A percentile compares a stretch with the other conserved stretches of the same genome.
Evolutionary conservation across 2,113 vertebrate species (phyloP).

Genomic region (Ictidomys tridecemlineatus): DNA sequence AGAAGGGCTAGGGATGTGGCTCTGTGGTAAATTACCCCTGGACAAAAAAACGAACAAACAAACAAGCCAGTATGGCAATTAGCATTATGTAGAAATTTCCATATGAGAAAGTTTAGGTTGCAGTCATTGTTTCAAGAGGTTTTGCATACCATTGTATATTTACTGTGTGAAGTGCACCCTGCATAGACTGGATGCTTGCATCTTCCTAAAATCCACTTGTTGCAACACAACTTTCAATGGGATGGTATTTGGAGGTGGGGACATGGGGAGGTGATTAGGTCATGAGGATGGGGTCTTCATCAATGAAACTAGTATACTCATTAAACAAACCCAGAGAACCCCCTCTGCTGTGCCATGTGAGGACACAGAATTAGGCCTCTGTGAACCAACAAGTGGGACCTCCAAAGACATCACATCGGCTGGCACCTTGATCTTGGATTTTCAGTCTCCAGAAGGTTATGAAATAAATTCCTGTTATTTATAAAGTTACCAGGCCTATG

Average conservation of each 20-base stretch:
- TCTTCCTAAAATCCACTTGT: neutral
- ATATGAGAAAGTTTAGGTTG: neutral
- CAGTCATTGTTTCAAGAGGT: neutral
- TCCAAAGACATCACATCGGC: too few species aligned
- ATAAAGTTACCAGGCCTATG: neutral
- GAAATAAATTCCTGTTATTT: neutral
- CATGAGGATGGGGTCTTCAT: neutral
- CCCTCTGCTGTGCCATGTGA: neutral
- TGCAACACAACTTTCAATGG: neutral
- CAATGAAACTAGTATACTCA: neutral
- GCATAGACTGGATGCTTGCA: neutral
- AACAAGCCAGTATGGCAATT: neutral
- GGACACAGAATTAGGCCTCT: neutral
- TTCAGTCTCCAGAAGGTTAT: too few species aligned
- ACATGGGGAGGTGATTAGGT: neutral
- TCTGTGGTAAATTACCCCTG: too few species aligned
- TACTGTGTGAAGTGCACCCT: neutral
- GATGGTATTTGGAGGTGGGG: neutral
- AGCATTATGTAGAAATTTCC: neutral
- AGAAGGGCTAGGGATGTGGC: too few species aligned
- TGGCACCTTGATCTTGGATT: too few species aligned
- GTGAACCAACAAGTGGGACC: too few species aligned
- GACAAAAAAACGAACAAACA: too few species aligned
- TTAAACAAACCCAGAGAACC: neutral
- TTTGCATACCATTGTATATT: neutral